A percentile compares a stretch with the other conserved stretches of the same genome.
Evolutionary conservation across 2,888 invertebrate species (phyloP).

Genomic region (Drosophila monieri): DNA sequence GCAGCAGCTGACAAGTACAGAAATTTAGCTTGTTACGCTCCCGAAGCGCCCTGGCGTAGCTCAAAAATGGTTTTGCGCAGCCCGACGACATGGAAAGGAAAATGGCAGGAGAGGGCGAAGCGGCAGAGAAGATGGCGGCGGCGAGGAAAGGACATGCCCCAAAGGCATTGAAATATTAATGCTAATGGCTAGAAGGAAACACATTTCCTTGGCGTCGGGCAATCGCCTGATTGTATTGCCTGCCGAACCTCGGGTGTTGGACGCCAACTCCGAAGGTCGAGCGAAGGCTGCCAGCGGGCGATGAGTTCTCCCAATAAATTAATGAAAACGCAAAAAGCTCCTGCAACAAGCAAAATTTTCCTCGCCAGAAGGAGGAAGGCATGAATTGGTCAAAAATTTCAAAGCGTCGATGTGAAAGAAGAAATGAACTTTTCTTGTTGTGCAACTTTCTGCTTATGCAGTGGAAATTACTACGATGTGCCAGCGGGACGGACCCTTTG

Average conservation of each 20-base stretch:
- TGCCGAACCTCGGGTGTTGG: slow-evolving; percentile 26
- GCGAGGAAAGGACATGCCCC: slow-evolving; percentile 20
- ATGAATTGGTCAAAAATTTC: background rate
- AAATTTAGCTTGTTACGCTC: slow-evolving; percentile 55
- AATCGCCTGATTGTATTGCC: slow-evolving; percentile 62
- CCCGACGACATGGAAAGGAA: background rate
- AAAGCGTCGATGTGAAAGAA: slow-evolving; percentile 8
- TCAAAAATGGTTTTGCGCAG: slow-evolving; percentile 47
- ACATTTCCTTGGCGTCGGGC: slow-evolving; percentile 42
- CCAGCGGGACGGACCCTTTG: slow-evolving; percentile 13
- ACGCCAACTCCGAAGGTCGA: slow-evolving; percentile 29
- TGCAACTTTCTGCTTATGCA: slow-evolving; percentile 23
- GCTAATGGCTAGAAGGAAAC: slow-evolving; percentile 65
- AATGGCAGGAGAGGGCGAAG: background rate
- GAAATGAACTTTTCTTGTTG: slow-evolving; percentile 6
- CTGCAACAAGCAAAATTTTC: slow-evolving; percentile 50
- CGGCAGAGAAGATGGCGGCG: no score
- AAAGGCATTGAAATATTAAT: slow-evolving; percentile 73
- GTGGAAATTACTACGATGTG: slow-evolving; percentile 22
- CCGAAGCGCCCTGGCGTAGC: slow-evolving; percentile 45
- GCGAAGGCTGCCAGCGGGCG: slow-evolving; percentile 23
- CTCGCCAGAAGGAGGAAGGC: slow-evolving; percentile 7
- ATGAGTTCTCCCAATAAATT: slow-evolving; percentile 61
- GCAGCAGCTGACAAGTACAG: slow-evolving; percentile 75
- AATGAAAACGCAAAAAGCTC: slow-evolving; percentile 58